phyloP scores from a whole-genome alignment of 2,888 invertebrate genomes.

The Metellina segmentata region DNA sequence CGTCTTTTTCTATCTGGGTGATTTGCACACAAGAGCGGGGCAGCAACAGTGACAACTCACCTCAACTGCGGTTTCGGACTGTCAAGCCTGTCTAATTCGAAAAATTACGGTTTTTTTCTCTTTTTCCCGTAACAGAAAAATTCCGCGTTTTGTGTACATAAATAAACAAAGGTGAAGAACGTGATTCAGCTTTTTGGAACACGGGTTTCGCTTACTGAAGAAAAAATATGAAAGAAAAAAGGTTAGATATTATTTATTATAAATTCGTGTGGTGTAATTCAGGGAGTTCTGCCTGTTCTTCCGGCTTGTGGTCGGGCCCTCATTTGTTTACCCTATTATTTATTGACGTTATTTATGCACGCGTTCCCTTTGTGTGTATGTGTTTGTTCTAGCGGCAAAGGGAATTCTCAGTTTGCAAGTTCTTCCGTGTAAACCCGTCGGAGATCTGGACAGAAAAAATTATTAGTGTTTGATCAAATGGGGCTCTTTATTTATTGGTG shows the following conservation, averaged over 20 bases:
- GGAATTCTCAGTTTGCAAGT: conserved; percentile 28
- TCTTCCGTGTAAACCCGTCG: conserved; percentile 30
- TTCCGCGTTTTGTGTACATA: conserved; percentile 38
- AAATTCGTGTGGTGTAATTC: conserved; percentile 63
- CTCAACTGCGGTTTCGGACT: conserved; percentile 35
- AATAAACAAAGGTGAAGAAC: conserved; percentile 41
- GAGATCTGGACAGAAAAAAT: not conserved
- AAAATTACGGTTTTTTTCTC: conserved; percentile 53
- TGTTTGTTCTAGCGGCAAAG: conserved; percentile 47
- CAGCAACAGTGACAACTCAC: conserved; percentile 56
- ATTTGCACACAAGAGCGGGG: conserved; percentile 27
- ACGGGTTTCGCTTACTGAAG: conserved; percentile 4
- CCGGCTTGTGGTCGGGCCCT: conserved; percentile 14
- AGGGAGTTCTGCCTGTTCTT: conserved; percentile 26
- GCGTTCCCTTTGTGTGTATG: conserved; percentile 39
- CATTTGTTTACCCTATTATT: conserved; percentile 58
- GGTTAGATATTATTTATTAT: conserved; percentile 66
- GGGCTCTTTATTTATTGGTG: conserved; percentile 36
- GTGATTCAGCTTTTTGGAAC: conserved; percentile 35
- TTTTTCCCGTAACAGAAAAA: not conserved
- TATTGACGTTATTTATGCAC: conserved; percentile 54
- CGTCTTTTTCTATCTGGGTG: conserved; percentile 2
- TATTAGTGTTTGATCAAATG: conserved; percentile 64
- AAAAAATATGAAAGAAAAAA: conserved; percentile 11
- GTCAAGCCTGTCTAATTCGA: conserved; percentile 67